phyloP scores from a whole-genome alignment of 2,797 vertebrate species.

The Lepilemur septentrionalis region DNA sequence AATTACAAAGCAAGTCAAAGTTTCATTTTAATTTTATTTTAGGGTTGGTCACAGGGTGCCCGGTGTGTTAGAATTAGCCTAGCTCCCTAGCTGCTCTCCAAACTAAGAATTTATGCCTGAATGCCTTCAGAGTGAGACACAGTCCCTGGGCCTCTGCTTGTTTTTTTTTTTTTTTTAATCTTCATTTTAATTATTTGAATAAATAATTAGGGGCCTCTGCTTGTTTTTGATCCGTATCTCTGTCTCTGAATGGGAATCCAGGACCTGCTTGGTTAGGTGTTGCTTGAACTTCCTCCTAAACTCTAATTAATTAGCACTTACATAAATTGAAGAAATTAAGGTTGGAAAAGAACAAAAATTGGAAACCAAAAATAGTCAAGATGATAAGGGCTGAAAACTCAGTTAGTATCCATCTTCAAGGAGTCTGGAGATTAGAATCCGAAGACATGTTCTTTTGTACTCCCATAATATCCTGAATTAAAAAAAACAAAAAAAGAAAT shows the following conservation, averaged over 20 bases:
- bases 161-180: background rate
- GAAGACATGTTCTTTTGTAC: background rate
- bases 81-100: background rate
- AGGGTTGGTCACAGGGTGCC: background rate
- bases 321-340: background rate
- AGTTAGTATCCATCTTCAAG: background rate
- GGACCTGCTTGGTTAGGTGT: background rate
- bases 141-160: background rate
- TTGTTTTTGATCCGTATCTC: background rate
- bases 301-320: background rate
- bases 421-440: background rate
- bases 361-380: background rate
- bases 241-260: background rate
- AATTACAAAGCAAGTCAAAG: background rate
- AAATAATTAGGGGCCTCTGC: background rate
- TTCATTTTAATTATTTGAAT: no score
- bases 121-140: background rate
- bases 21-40: background rate
- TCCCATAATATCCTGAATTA: no score
- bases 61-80: background rate
- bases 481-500: background rate
- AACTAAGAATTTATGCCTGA: background rate
- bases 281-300: background rate
- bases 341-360: background rate
- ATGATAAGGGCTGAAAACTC: background rate